Conservation (phyloP, 2,888 invertebrate genomes). For the Eupithecia centaureata region DNA sequence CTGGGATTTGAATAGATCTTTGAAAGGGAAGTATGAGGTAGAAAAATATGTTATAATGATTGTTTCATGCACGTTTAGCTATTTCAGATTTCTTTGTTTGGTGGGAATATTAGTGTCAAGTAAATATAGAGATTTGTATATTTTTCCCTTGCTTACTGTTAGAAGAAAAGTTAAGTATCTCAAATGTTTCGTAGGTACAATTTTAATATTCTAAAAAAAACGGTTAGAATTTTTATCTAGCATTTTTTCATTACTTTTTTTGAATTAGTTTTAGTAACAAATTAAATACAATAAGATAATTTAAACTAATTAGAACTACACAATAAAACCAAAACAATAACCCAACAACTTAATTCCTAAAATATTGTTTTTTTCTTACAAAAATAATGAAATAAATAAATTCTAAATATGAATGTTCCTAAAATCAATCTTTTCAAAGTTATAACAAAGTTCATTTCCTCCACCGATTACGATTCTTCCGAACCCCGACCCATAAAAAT, state of each 20-base stretch:
- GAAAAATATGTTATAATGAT: neutral
- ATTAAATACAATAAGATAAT: too few species aligned
- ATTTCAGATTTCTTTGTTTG: neutral
- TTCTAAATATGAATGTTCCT: too few species aligned
- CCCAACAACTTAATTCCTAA: too few species aligned
- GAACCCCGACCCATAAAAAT: neutral
- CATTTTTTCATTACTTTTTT: too few species aligned
- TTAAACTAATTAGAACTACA: too few species aligned
- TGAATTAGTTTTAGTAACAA: too few species aligned
- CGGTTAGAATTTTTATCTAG: too few species aligned
- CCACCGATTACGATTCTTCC: neutral
- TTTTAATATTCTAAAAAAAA: too few species aligned
- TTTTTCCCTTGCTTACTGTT: neutral
- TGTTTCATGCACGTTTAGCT: neutral
- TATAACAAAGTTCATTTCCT: neutral
- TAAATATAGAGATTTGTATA: neutral
- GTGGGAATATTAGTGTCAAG: neutral
- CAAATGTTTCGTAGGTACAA: neutral
- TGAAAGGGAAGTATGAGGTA: neutral
- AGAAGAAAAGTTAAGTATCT: neutral
- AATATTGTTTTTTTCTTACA: too few species aligned
- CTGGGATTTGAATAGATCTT: slow-evolving; percentile 3
- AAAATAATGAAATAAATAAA: too few species aligned
- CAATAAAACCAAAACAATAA: too few species aligned
- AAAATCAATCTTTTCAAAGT: neutral